These are phyloP conservation scores for Aphelocoma californica DNA, from an alignment of 2,797 vertebrate species.

Conservation along the genomic window DNA sequence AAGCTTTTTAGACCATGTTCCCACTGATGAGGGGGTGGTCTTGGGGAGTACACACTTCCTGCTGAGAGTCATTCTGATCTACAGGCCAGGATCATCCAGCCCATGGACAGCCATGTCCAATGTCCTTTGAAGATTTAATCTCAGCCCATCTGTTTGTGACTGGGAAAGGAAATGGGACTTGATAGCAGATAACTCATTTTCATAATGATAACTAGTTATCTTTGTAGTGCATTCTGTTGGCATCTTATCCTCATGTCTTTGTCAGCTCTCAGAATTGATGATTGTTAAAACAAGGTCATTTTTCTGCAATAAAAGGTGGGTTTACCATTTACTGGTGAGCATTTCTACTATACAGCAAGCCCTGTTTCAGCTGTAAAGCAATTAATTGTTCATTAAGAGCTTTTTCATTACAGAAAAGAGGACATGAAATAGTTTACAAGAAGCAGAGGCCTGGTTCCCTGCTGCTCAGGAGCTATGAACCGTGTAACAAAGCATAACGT, in stretches of 20 bases:
- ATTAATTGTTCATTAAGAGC: background rate
- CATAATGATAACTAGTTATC: background rate
- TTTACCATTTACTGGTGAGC: background rate
- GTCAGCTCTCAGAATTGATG: background rate
- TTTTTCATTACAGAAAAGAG: background rate
- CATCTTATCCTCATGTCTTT: background rate
- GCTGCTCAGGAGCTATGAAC: background rate
- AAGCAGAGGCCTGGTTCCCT: background rate
- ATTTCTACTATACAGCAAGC: background rate
- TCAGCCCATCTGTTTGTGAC: background rate
- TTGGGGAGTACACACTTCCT: rapidly evolving
- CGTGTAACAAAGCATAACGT: rapidly evolving
- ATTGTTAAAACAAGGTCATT: rapidly evolving
- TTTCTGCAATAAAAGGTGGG: background rate
- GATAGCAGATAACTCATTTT: background rate
- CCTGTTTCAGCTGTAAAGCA: background rate
- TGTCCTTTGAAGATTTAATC: background rate
- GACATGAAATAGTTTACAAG: background rate
- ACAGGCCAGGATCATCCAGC: background rate
- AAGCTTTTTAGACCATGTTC: background rate
- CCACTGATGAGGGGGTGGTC: background rate
- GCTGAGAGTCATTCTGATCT: background rate
- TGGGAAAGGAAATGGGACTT: background rate
- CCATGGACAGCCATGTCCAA: background rate
- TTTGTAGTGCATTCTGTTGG: background rate